These are phyloP conservation scores for Spinibarbus caldwelli DNA, from an alignment of 2,797 vertebrate species.

Conservation along the genomic window DNA sequence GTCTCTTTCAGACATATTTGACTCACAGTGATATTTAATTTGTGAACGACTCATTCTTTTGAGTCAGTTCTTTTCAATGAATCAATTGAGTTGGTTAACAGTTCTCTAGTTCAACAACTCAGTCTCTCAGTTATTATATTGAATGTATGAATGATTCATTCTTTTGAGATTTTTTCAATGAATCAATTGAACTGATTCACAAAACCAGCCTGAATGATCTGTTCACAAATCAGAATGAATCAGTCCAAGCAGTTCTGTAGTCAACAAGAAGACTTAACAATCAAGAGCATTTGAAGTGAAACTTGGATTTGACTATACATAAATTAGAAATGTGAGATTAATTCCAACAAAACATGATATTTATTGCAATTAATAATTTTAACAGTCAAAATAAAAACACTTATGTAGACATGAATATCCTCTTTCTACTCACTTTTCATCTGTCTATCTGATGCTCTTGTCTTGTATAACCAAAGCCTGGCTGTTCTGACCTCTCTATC, in stretches of 20 bases:
- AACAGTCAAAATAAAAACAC: neutral
- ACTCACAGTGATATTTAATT: neutral
- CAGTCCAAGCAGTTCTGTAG: neutral
- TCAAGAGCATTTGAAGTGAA: neutral
- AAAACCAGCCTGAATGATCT: neutral
- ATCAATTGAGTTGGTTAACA: neutral
- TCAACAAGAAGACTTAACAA: neutral
- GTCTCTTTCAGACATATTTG: neutral
- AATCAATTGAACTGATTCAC: too few species aligned
- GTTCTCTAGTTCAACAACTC: too few species aligned
- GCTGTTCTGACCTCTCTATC: constrained; percentile 25
- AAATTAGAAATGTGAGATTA: too few species aligned
- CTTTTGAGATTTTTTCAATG: neutral
- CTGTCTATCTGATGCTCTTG: neutral
- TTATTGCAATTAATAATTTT: neutral
- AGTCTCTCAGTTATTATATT: too few species aligned
- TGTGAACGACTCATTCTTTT: neutral
- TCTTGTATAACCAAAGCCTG: constrained; percentile 27
- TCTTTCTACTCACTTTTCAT: neutral
- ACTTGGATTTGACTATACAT: neutral
- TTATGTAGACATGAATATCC: neutral
- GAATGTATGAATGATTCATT: neutral
- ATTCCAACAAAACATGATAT: neutral
- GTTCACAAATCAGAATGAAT: neutral
- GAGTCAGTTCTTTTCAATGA: neutral